Evolutionary conservation across 1,140 invertebrate species (phyloP).

Genomic region (Ostrea edulis): DNA sequence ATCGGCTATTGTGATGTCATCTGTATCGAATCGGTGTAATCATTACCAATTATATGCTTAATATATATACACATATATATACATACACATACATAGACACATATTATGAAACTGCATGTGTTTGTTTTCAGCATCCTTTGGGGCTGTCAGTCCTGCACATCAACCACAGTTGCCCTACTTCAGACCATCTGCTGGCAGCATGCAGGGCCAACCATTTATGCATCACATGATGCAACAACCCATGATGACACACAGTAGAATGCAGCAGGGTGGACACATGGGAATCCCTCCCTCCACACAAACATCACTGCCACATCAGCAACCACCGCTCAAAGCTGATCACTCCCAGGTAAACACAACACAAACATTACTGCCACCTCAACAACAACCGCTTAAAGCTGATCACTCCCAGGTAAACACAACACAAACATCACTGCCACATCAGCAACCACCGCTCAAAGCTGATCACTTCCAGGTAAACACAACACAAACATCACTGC

Average conservation of each 20-base stretch:
- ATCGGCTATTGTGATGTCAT: too few relatives aligned
- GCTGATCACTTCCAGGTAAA: neutral
- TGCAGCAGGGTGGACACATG: constrained; percentile 50
- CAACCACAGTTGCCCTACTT: constrained; percentile 83
- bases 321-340: neutral
- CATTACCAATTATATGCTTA: too few relatives aligned
- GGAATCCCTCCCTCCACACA: constrained; percentile 65
- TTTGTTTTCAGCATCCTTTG: constrained; percentile 81
- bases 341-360: neutral
- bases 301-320: constrained; percentile 63
- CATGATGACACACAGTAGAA: constrained; percentile 63
- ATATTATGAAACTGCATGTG: neutral
- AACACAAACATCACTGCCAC: constrained; percentile 58
- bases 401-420: neutral
- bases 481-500: constrained; percentile 51
- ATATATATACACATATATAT: too few relatives aligned
- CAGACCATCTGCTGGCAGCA: constrained; percentile 75
- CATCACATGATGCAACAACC: constrained; percentile 72
- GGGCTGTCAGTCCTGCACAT: constrained; percentile 86
- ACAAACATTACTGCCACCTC: constrained; percentile 60
- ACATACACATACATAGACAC: too few relatives aligned
- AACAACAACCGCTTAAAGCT: constrained; percentile 47
- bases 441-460: constrained; percentile 57
- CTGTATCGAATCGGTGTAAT: too few relatives aligned
- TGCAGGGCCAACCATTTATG: constrained; percentile 80